Evolutionary conservation across 2,797 vertebrate species (phyloP).

Genomic region (Agapornis canus): DNA sequence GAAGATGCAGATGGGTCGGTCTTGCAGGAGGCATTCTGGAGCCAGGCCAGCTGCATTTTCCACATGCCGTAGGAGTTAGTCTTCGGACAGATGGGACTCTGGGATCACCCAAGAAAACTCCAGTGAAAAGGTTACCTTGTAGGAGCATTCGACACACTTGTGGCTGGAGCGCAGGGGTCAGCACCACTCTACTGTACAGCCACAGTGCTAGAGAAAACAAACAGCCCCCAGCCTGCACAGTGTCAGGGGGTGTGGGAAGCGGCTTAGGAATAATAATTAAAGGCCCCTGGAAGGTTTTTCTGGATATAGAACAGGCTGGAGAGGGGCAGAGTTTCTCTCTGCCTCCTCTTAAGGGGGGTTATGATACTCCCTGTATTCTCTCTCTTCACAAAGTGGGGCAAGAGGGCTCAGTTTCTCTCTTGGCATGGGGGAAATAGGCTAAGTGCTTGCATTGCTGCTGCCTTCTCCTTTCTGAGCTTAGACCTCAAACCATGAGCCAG

Average conservation of each 20-base stretch:
- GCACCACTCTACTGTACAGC: conserved; percentile 9
- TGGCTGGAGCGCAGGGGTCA: conserved; percentile 21
- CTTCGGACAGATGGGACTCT: conserved; percentile 46
- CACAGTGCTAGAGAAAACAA: conserved; percentile 46
- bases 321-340: background rate
- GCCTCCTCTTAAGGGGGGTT: background rate
- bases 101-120: conserved; percentile 8
- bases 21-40: conserved; percentile 37
- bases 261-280: conserved; percentile 42
- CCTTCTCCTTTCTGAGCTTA: background rate
- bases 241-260: conserved; percentile 44
- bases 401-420: background rate
- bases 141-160: conserved; percentile 16
- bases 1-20: conserved; percentile 42
- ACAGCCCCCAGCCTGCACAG: conserved; percentile 1
- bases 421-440: fast-evolving
- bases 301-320: background rate
- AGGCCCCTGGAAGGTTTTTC: background rate
- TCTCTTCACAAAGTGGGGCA: fast-evolving
- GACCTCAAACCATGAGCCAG: background rate
- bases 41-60: conserved; percentile 15
- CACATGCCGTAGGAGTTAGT: conserved; percentile 44
- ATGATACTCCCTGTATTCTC: background rate
- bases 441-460: fast-evolving
- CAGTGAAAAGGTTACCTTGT: conserved; percentile 41